Percentiles rank a stretch among this genome's conserved stretches.
Conservation (phyloP, 2,888 invertebrate genomes). For the Conops quadrifasciatus region DNA sequence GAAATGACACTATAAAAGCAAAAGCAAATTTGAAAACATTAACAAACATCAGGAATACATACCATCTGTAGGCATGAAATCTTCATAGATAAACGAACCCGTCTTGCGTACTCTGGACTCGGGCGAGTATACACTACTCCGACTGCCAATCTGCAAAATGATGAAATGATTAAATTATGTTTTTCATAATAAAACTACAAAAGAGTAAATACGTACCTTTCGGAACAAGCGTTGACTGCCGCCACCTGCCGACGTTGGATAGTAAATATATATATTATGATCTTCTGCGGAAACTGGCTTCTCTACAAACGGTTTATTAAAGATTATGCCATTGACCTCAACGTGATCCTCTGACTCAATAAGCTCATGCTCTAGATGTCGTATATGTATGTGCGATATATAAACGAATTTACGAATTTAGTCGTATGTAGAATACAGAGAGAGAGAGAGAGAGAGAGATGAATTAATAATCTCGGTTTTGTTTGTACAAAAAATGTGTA, state of each 20-base stretch:
- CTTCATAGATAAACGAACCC: constrained; percentile 99
- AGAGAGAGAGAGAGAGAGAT: too few relatives aligned
- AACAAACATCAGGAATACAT: constrained; percentile 56
- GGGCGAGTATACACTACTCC: constrained; percentile 98
- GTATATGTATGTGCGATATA: too few relatives aligned
- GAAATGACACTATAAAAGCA: neutral
- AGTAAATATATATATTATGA: constrained; percentile 99
- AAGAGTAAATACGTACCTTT: constrained; percentile 72
- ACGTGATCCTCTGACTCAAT: constrained; percentile 97
- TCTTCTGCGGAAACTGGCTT: constrained; percentile 99
- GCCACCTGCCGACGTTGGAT: constrained; percentile 97
- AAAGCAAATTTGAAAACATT: neutral
- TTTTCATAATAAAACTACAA: neutral
- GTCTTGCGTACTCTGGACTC: constrained; percentile 95
- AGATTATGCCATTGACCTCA: constrained; percentile 93
- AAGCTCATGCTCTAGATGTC: constrained; percentile 80
- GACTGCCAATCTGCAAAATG: constrained; percentile 85
- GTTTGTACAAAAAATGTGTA: neutral
- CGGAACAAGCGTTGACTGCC: constrained; percentile 97
- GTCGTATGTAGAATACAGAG: too few relatives aligned
- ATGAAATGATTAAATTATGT: neutral
- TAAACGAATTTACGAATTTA: too few relatives aligned
- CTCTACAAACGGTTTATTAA: constrained; percentile 99
- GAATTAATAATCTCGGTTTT: too few relatives aligned
- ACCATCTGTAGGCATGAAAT: constrained; percentile 99